A percentile compares a stretch with the other conserved stretches of the same genome.
Conservation (phyloP, 2,888 invertebrate genomes). For the Ochlodes sylvanus region DNA sequence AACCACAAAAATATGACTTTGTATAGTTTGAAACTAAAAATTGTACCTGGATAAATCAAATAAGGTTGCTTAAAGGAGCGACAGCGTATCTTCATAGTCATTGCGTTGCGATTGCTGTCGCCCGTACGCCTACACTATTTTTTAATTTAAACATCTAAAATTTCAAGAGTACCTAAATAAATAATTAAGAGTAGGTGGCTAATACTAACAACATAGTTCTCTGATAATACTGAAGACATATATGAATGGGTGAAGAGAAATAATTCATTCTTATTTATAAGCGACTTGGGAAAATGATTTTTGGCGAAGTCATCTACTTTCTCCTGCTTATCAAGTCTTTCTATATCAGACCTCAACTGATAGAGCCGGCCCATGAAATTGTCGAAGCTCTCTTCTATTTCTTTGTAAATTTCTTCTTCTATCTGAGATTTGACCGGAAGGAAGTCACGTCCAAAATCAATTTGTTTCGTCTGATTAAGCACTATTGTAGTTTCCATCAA, state of each 20-base stretch:
- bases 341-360: constrained; percentile 48
- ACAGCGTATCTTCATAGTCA: no score
- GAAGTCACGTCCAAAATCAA: constrained; percentile 55
- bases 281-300: constrained; percentile 52
- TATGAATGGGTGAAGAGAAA: constrained; percentile 58
- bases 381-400: constrained; percentile 49
- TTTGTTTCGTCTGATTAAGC: constrained; percentile 52
- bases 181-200: no score
- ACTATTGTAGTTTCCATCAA: constrained; percentile 55
- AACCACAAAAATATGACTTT: no score
- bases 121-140: no score
- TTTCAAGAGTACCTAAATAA: no score
- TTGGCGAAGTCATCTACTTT: constrained; percentile 55
- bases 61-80: no score
- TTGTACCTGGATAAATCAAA: no score
- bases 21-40: no score
- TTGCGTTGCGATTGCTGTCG: no score
- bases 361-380: constrained; percentile 49
- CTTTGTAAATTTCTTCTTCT: constrained; percentile 55
- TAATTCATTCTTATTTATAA: constrained; percentile 53
- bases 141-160: no score
- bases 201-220: constrained; percentile 51
- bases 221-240: constrained; percentile 54
- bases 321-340: constrained; percentile 52
- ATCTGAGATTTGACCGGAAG: constrained; percentile 49